A percentile compares a stretch with the other conserved stretches of the same genome.
Evolutionary conservation across 1,140 invertebrate species (phyloP).

Genomic region (Bombyx mandarina): DNA sequence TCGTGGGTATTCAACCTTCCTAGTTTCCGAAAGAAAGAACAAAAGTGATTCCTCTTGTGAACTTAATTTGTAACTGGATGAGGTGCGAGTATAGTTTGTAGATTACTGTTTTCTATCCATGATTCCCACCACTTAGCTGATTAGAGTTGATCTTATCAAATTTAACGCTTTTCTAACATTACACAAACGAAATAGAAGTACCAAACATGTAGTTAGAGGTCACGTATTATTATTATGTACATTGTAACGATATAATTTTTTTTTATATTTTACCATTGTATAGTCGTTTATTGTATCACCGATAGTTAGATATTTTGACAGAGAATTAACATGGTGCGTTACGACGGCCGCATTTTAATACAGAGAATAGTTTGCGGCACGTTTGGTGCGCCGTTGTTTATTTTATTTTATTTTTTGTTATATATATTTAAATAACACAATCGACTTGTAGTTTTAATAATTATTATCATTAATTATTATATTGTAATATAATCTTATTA

Average conservation of each 20-base stretch:
- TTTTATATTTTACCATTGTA: slow-evolving; percentile 68
- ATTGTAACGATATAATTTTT: slow-evolving; percentile 62
- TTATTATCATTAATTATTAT: slow-evolving; percentile 71
- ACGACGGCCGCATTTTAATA: slow-evolving; percentile 19
- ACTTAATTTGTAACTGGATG: too few species aligned
- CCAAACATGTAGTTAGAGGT: slow-evolving; percentile 66
- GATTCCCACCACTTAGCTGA: too few species aligned
- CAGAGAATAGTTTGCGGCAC: slow-evolving; percentile 23
- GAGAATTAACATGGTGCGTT: slow-evolving; percentile 44
- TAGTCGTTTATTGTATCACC: slow-evolving; percentile 44
- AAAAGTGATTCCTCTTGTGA: too few species aligned
- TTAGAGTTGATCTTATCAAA: too few species aligned
- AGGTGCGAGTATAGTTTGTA: too few species aligned
- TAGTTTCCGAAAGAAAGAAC: too few species aligned
- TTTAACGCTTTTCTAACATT: too few species aligned
- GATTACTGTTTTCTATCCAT: too few species aligned
- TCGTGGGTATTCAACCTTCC: background rate
- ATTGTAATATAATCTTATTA: slow-evolving; percentile 71
- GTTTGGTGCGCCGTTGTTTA: slow-evolving; percentile 49
- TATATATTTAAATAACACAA: slow-evolving; percentile 70
- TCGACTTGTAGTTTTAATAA: slow-evolving; percentile 68
- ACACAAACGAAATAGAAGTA: slow-evolving; percentile 43
- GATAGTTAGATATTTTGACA: slow-evolving; percentile 52
- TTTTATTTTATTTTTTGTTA: slow-evolving; percentile 63
- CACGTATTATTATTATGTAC: slow-evolving; percentile 69